Conservation (phyloP, 2,797 vertebrate species). For the Antrozous pallidus region DNA sequence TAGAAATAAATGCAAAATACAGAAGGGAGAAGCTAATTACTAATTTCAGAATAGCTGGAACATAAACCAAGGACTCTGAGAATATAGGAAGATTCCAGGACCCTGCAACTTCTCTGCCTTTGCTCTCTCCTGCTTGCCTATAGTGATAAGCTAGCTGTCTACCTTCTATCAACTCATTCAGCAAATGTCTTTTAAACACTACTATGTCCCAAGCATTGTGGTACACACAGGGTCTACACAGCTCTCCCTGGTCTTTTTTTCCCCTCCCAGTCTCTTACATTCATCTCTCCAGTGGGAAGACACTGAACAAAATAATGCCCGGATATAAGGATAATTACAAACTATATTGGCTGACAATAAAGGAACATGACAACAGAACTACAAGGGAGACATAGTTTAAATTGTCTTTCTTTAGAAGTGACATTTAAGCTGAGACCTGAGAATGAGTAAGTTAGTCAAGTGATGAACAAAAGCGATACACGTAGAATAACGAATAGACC, state of each 20-base stretch:
- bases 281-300: neutral
- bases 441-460: slow-evolving; percentile 8
- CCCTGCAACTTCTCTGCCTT: neutral
- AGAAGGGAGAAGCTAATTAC: neutral
- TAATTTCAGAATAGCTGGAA: neutral
- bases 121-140: neutral
- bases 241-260: neutral
- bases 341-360: neutral
- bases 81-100: neutral
- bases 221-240: neutral
- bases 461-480: neutral
- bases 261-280: neutral
- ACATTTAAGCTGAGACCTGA: slow-evolving; percentile 21
- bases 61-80: neutral
- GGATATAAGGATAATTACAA: slow-evolving; percentile 42
- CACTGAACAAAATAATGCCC: neutral
- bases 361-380: neutral
- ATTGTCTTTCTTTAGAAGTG: slow-evolving; percentile 30
- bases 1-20: neutral
- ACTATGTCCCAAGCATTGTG: neutral
- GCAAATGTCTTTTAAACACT: neutral
- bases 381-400: neutral
- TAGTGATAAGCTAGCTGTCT: neutral
- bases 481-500: neutral
- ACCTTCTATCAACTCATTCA: neutral